Base-by-base conservation (phyloP, 2,113 vertebrate species). In the Thalassarche chlororhynchos region DNA sequence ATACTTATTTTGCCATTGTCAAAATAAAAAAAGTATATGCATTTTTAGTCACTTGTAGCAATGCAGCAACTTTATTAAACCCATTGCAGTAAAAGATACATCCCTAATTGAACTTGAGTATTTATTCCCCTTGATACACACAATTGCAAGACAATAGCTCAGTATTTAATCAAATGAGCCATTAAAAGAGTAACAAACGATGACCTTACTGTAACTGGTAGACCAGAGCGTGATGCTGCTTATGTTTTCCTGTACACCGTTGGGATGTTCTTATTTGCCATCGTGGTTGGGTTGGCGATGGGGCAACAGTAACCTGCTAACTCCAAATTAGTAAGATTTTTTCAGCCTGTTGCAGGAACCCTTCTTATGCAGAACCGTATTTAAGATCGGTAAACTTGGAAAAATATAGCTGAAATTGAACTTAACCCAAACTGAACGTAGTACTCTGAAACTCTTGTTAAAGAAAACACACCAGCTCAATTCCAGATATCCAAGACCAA, bases 1-100 rank as follows among this genome's bases (percentile, higher is more conserved):
- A 99, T 99, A 98, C 98, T 99, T 98, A 98, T 98, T 99, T 98
- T 98, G 98, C 98, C 96, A 98, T 99, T 99, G 98, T 93, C 64
- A 62, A 81, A 69, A 62, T 65, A 83, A 51, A 96, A 88, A 90
- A 77, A 78, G 16, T 65, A 17, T 74, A 95, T 92, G 95, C 75
- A 70, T 96, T 98, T 93, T 97, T 96, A 94, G 86, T 96, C 79
- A 90, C 93, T 98, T 97, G 95, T 90, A 86, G 69, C 76, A 96
- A 90, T 91, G 92, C 54, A 72, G 92, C 80, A 60, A 94, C 94
- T 98, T 98, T 95, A 96, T 97, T 95, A 98, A 98, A 97, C 57
- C 58, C 68, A 62, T 76, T 72, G 83, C 92, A 76, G 81, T 94
- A 97, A 96, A 97, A 97, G 98, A 97, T 92, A 95, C 65, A 87